Evolutionary conservation across 2,113 vertebrate genomes (phyloP), one percentile per base, ranked within the genome.

Genomic region (Garra rufa): DNA sequence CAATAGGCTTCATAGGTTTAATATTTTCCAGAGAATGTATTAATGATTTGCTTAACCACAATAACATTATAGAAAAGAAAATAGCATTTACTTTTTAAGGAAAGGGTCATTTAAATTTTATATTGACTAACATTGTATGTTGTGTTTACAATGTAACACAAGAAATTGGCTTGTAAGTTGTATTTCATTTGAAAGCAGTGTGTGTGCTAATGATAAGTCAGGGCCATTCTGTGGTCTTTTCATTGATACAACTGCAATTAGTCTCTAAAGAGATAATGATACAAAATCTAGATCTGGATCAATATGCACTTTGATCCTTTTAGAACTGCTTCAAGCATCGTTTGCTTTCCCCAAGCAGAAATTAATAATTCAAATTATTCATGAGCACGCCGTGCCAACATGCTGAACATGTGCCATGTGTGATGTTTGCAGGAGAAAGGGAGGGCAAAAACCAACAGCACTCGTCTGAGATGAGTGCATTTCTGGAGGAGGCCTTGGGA

Each of bases 221-320:
- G 14, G 14, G 7, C n/a, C 61, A 7, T 63, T 65, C 26, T 65
- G 26, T 30, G 26, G 4, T 41, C 65, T 73, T 80, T 65, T 34
- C 73, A 67, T 9, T 44, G 28, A 69, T 1, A 9, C 17, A 21
- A 28, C 28, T 17, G 13, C 63, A 44, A 69, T 70, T 46, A 74
- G 75, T 52, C 67, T 21, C 26, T 71, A 82, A 80, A 69, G 30
- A 69, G 30, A 74, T 71, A 19, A 69, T 52, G 84, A 63, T 59
- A 85, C 84, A 70, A 83, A 76, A 82, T 55, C 73, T 82, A 79
- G 48, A 73, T 30, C 41, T 24, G 28, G 55, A 75, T 59, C 83
- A 75, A 80, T 79, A 83, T 50, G 46, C 57, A 38, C 77, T 61
- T 69, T 87, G 83, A 87, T 84, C 70, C 63, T 78, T 50, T 57